Evolutionary conservation across 2,888 invertebrate species (phyloP), one percentile per base, ranked within the genome.

Genomic region (Cancer borealis): DNA sequence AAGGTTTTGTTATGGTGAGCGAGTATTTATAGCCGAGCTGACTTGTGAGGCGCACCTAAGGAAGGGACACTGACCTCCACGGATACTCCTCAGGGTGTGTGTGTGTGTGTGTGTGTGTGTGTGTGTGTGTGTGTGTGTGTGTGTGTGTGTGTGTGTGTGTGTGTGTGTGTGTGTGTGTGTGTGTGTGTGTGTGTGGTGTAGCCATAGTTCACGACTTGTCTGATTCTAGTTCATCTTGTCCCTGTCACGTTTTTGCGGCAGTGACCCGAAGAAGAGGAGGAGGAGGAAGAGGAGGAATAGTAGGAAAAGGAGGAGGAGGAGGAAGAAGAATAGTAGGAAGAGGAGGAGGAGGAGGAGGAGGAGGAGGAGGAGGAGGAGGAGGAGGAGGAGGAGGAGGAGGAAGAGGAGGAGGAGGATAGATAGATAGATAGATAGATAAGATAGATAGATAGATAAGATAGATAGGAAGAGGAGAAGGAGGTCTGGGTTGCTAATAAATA

Each of bases 131-230:
- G 79, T 79, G 79, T 79, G 79, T 79, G 79, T 79, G 79, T 79
- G 79, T 79, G 79, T 79, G 79, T 30, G 79, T 79, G 79, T 79
- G 79, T 79, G 79, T 79, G 79, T 79, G 79, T 79, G 79, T 79
- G 79, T 79, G 79, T 79, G 79, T 79, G 26, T 66, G 66, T 66
- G 66, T 66, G 66, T 66, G 66, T n/a, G 66, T 79, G 79, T 79
- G 66, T 66, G 66, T 66, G 66, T 66, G 66, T 66, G 66, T 66
- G 66, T 21, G 66, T 66, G 66, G 66, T 30, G 79, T 79, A 12
- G 17, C 30, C 30, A 66, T n/a, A 66, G 66, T n/a, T 66, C 66
- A 66, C 66, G 66, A 66, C 66, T 17, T 66, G 66, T 66, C 66
- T 66, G 66, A 66, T 66, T 66, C 66, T 6, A n/a, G 66, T 66